A percentile compares a stretch with the other conserved stretches of the same genome.
phyloP scores from a whole-genome alignment of 2,888 invertebrate species.

The Eristalis tenax region DNA sequence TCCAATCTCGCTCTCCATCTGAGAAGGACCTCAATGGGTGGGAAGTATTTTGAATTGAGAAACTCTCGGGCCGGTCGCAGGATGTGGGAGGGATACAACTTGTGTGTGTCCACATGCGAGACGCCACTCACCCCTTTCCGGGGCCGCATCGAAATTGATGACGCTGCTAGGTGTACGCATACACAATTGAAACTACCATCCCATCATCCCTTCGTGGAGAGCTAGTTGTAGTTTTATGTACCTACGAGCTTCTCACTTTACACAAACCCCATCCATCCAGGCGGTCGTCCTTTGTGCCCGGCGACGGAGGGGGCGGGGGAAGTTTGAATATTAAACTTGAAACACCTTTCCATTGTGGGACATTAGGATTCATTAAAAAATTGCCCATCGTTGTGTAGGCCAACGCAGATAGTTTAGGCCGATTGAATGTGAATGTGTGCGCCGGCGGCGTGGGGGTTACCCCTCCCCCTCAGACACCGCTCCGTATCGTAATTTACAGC shows the following conservation, averaged over 20 bases:
- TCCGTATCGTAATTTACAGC: conserved; percentile 36
- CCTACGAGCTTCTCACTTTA: conserved; percentile 3
- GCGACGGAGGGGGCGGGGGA: neutral
- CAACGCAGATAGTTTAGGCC: neutral
- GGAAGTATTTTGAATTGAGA: conserved; percentile 66
- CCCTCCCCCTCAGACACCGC: neutral
- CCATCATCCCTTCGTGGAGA: neutral
- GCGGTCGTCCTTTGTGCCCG: neutral
- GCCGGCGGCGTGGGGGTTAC: neutral
- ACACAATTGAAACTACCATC: conserved; percentile 42
- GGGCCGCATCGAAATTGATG: conserved; percentile 39
- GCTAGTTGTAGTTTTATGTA: conserved; percentile 28
- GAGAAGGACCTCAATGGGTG: neutral
- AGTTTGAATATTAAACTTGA: conserved; percentile 52
- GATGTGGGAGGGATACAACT: conserved; percentile 26
- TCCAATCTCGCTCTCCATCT: neutral
- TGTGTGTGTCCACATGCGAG: conserved; percentile 64
- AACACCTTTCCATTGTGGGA: conserved; percentile 47
- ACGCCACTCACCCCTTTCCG: conserved; percentile 50
- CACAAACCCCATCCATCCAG: conserved; percentile 1
- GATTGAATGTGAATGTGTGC: neutral
- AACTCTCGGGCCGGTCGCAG: conserved; percentile 37
- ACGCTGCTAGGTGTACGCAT: conserved; percentile 57
- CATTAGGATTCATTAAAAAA: conserved; percentile 68
- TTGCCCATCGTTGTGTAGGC: conserved; percentile 36